Base-by-base conservation (phyloP, 92 coral and sea anemone species). In the Pocillopora meandrina region DNA sequence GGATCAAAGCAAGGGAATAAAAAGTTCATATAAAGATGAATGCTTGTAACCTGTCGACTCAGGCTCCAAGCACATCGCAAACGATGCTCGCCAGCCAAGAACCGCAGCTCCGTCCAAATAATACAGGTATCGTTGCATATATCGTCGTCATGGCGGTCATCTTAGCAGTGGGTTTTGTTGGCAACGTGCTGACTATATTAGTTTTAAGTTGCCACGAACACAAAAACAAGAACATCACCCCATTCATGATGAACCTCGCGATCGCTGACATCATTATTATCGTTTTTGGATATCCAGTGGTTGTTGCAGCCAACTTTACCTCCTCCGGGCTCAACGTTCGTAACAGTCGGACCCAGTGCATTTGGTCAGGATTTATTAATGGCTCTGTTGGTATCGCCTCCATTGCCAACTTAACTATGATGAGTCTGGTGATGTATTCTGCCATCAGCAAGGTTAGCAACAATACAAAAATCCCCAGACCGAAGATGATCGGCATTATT, bases 201-300 rank as follows among this genome's bases (percentile, higher is more conserved):
- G 91, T 87, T 55, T 84, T 91, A 3, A 83, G 83, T 5, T 85
- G 89, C 47, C 77, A 63, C 42, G 87, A 87, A 13, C 93, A 91
- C 58, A 91, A 86, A 70, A 89, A 65, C 56, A 87, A 86, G 71
- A 75, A 65, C 79, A 91, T 91, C 18, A 85, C 91, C 12, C 94
- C 91, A 15, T 82, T 84, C 47, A 86, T 91, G 68, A 79, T 82
- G 8, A 91, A 91, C 75, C 90, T 87, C 16, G 91, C 94, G 6
- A 34, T 78, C 18, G 89, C 89, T 0, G 86, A 91, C 71, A 64
- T 87, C 19, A 49, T 84, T 10, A 91, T 87, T 52, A 82, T 91
- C 56, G 77, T 91, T 17, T 91, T 91, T 55, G 93, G 93, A 1
- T 91, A 91, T 64, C 93, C 93, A 7, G 84, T 84, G 60, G 89